These are phyloP conservation scores for Halesus radiatus DNA, from an alignment of 1,140 invertebrate genomes.

Conservation along the genomic window DNA sequence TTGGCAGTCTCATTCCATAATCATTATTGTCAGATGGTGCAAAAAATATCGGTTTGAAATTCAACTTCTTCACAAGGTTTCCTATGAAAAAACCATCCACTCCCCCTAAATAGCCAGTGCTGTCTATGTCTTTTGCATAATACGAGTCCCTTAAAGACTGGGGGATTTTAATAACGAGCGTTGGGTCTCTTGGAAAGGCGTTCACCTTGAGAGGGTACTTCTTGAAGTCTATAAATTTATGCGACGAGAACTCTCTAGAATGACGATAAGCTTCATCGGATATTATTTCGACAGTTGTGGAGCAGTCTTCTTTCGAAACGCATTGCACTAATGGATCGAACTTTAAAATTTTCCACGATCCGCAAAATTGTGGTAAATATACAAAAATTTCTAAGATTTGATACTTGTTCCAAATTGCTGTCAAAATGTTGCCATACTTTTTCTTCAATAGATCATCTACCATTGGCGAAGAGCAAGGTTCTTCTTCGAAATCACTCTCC, in stretches of 20 bases:
- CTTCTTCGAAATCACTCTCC: slow-evolving; percentile 19
- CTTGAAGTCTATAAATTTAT: slow-evolving; percentile 50
- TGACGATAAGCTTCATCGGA: neutral
- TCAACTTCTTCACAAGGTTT: slow-evolving; percentile 60
- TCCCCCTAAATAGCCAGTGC: slow-evolving; percentile 45
- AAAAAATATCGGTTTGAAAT: slow-evolving; percentile 60
- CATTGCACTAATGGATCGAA: slow-evolving; percentile 37
- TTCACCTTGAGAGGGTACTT: slow-evolving; percentile 46
- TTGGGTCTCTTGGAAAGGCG: slow-evolving; percentile 42
- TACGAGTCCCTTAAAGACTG: slow-evolving; percentile 19
- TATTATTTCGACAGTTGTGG: slow-evolving; percentile 19
- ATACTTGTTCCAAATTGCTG: slow-evolving; percentile 42
- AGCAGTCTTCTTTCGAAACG: slow-evolving; percentile 1
- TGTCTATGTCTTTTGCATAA: slow-evolving; percentile 27
- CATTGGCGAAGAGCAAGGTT: neutral
- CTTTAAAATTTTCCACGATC: slow-evolving; percentile 16
- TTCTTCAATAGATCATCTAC: neutral
- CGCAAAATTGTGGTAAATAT: slow-evolving; percentile 44
- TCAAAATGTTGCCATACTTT: slow-evolving; percentile 17
- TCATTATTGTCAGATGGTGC: slow-evolving; percentile 55
- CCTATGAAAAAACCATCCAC: slow-evolving; percentile 61
- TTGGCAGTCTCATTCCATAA: slow-evolving; percentile 58
- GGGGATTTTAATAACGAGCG: slow-evolving; percentile 30
- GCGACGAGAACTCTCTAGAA: neutral
- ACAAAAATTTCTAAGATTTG: slow-evolving; percentile 35